Base-by-base conservation (phyloP, 1,140 invertebrate genomes). In the Melitaea cinxia region DNA sequence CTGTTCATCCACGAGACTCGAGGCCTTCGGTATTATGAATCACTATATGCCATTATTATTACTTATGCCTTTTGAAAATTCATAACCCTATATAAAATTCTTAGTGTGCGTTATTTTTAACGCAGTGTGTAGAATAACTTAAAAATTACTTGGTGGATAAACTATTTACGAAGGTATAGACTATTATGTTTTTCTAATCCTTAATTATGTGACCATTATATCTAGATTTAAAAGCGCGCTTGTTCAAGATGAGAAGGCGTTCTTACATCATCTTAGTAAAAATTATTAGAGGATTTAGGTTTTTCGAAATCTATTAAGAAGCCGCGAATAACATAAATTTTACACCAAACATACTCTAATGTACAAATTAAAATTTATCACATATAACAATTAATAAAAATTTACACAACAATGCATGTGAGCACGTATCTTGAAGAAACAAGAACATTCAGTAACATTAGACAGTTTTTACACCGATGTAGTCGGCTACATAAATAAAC, bases 401-500 rank as follows among this genome's bases (percentile, higher is more conserved):
- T 5, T 17, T 5, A 12, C 14, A 42, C 5, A 42, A 4, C 7
- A 0, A 14, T 42, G 6, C 15, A 17, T 42, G 14, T 19, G 6
- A 4, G 1, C 9, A 4, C 15, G 1, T 42, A 2, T 19, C 2
- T 9, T 3, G 5, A 1, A 42, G 28, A 59, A 28, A 55, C n/a
- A n/a, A n/a, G n/a, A 57, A 58, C 47, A 58, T 26, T 14, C 35
- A 33, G 55, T 49, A 58, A 39, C 42, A 61, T 53, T 47, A 63
- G 52, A 52, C 37, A 45, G 50, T 55, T 53, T 62, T 58, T 72
- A 64, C 66, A 71, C 68, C 68, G 63, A 70, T 75, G 66, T 77
- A 68, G 76, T 73, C 65, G 60, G 59, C 67, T 64, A 77, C 69
- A 73, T 75, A 74, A 71, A 77, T 75, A 74, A 63, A 63, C 77